Conservation (phyloP, 2,888 invertebrate genomes). For the Brenthis hecate region DNA sequence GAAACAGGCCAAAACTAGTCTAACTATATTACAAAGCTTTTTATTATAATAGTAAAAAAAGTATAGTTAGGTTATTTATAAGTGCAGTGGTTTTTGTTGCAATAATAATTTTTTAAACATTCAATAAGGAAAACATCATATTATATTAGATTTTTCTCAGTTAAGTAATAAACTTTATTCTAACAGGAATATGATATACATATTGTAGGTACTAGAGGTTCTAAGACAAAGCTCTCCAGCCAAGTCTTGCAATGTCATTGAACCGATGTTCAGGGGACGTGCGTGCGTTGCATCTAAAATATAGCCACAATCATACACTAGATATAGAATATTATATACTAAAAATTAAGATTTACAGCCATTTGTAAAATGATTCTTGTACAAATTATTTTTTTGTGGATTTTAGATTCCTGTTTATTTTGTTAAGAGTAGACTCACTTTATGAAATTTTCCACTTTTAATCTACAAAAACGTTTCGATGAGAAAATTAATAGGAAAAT, state of each 20-base stretch:
- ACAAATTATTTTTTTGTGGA: too few species aligned
- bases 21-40: too few species aligned
- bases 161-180: background rate
- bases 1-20: too few species aligned
- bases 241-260: conserved; percentile 20
- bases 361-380: too few species aligned
- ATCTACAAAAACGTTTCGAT: background rate
- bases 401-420: background rate
- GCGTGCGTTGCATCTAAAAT: conserved; percentile 25
- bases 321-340: background rate
- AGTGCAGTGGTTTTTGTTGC: too few species aligned
- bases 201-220: background rate
- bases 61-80: too few species aligned
- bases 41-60: too few species aligned
- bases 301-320: background rate
- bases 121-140: background rate
- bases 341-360: too few species aligned
- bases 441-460: conserved; percentile 6
- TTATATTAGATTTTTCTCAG: too few species aligned
- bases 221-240: conserved; percentile 14
- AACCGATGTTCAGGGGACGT: conserved; percentile 25
- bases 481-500: conserved; percentile 1
- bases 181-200: background rate
- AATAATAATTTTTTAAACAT: background rate
- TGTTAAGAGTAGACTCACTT: background rate